Evolutionary conservation across 2,113 vertebrate genomes (phyloP).

Genomic region (Scomber scombrus): DNA sequence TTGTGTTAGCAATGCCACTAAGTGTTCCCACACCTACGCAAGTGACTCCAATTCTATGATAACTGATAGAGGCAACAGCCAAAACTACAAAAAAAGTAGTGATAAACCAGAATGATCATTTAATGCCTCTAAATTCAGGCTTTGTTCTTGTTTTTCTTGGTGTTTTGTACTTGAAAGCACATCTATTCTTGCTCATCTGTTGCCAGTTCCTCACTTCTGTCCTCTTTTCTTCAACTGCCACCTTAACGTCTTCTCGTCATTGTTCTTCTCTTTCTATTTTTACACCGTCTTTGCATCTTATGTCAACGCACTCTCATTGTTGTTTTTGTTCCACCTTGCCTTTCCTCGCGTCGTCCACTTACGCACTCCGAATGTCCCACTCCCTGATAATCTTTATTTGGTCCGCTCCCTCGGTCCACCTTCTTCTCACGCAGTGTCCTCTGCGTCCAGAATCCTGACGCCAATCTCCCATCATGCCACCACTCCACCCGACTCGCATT

Average conservation of each 20-base stretch:
- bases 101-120: not conserved
- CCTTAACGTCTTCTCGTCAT: not conserved
- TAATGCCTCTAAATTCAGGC: not conserved
- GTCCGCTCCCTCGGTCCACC: not conserved
- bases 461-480: not conserved
- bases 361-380: not conserved
- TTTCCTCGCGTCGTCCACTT: not conserved
- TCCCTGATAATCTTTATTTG: not conserved
- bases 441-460: not conserved
- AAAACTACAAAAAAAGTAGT: not conserved
- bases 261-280: not conserved
- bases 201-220: not conserved
- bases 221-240: not conserved
- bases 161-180: not conserved
- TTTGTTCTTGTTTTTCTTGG: not conserved
- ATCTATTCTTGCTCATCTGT: not conserved
- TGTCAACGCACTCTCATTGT: not conserved
- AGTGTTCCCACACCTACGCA: not conserved
- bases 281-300: not conserved
- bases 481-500: slow-evolving; percentile 8
- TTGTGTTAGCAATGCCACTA: too few species aligned
- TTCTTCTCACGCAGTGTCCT: not conserved
- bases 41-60: not conserved
- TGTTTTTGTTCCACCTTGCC: not conserved
- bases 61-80: not conserved